Evolutionary conservation across 2,888 invertebrate species (phyloP), one percentile per base, ranked within the genome.

Genomic region (Clitarchus hookeri): DNA sequence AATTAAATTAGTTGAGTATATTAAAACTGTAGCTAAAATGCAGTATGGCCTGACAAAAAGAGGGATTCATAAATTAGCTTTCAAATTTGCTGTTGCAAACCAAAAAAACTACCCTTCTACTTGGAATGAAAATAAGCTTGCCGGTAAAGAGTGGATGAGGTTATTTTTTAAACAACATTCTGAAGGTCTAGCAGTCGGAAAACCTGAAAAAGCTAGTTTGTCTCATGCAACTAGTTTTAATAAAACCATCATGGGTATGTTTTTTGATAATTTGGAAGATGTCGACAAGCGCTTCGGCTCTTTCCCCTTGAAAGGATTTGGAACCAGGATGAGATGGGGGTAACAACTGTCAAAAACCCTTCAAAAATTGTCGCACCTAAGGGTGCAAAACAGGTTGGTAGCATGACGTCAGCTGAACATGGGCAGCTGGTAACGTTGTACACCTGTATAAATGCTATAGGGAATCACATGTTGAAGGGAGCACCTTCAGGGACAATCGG

Each of bases 341-440:
- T 91, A 9, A 90, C 91, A 26, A 92, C 91, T 6, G 91, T 91
- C 0, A 91, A 91, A 85, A 90, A 89, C 86, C 89, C 90, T 36
- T 87, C 88, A 91, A 90, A 88, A 89, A 36, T 91, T 85, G 86
- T 91, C 87, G 90, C 91, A 54, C 85, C 88, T 79, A 36, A 1
- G 36, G 36, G 36, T 36, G 36, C 36, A 36, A 36, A 36, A 36
- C 36, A 36, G 36, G 4, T 92, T 83, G 91, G 90, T 9, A 87
- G 89, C 84, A 85, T 91, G 23, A 91, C 90, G 44, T 91, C 90
- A 84, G 91, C 90, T 44, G 91, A 92, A 89, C 89, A 91, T 84
- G 84, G 54, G 12, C 13, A 44, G n/a, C 53, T 84, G 13, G 26
- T 84, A 48, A 53, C 84, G 48, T 8, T 53, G 16, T 53, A 3